Evolutionary conservation across 2,797 vertebrate genomes (phyloP).

Genomic region (Protosalanx chinensis): DNA sequence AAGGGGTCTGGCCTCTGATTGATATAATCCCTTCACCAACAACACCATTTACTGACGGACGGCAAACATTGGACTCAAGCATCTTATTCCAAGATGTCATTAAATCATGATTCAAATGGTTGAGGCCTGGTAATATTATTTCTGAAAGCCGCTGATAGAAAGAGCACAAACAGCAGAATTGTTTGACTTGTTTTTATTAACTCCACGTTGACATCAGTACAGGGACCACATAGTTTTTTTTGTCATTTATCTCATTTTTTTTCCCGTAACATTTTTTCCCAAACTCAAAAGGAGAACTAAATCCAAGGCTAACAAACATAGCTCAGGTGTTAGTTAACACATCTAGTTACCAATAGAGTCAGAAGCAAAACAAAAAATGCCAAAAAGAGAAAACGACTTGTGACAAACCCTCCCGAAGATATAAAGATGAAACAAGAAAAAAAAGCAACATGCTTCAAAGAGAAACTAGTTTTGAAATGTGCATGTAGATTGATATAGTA

Average conservation of each 20-base stretch:
- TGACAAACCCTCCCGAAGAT: conserved; percentile 35
- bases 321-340: conserved; percentile 66
- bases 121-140: conserved; percentile 3
- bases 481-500: conserved; percentile 40
- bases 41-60: not conserved
- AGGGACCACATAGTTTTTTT: conserved; percentile 67
- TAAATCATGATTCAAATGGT: conserved; percentile 23
- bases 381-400: conserved; percentile 31
- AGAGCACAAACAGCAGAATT: conserved; percentile 18
- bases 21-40: conserved; percentile 41
- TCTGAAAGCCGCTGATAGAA: not conserved
- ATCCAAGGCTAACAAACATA: conserved; percentile 65
- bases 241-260: conserved; percentile 36
- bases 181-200: conserved; percentile 76
- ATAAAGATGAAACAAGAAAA: conserved; percentile 36
- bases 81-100: not conserved
- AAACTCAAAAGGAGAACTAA: conserved; percentile 65
- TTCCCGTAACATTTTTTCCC: conserved; percentile 52
- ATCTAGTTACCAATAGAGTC: conserved; percentile 57
- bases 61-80: not conserved
- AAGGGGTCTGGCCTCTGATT: conserved; percentile 32
- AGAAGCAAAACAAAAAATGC: conserved; percentile 48
- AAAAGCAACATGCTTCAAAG: conserved; percentile 57
- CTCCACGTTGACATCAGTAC: conserved; percentile 79
- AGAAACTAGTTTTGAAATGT: conserved; percentile 35